Conservation (phyloP, 2,888 invertebrate species). For the Synanthedon tipuliformis region DNA sequence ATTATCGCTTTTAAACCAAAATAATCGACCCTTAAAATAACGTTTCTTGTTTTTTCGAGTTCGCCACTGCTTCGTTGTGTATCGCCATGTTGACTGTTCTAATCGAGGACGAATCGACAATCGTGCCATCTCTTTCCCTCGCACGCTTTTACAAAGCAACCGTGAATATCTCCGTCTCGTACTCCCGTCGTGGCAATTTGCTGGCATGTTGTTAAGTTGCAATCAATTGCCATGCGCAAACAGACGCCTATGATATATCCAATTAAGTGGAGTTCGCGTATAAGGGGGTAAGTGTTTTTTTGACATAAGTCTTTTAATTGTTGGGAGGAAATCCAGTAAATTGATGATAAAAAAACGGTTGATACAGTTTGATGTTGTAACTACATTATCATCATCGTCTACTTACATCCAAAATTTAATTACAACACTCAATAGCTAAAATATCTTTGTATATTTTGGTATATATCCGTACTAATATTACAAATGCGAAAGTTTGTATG, state of each 20-base stretch:
- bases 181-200: slow-evolving; percentile 54
- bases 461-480: too few relatives aligned
- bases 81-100: slow-evolving; percentile 31
- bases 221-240: slow-evolving; percentile 72
- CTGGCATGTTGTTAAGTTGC: slow-evolving; percentile 68
- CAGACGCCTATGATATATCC: slow-evolving; percentile 72
- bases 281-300: slow-evolving; percentile 30
- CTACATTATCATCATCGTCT: too few relatives aligned
- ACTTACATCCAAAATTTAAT: too few relatives aligned
- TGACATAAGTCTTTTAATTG: too few relatives aligned
- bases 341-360: too few relatives aligned
- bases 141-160: background rate
- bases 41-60: slow-evolving; percentile 27
- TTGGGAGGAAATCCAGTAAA: too few relatives aligned
- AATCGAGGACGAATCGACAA: slow-evolving; percentile 10
- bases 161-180: slow-evolving; percentile 19
- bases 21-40: slow-evolving; percentile 53
- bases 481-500: too few relatives aligned
- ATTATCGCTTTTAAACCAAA: slow-evolving; percentile 56
- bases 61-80: slow-evolving; percentile 34
- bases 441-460: too few relatives aligned
- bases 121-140: slow-evolving; percentile 19
- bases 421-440: too few relatives aligned
- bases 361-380: too few relatives aligned
- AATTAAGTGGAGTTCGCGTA: slow-evolving; percentile 48